Evolutionary conservation across 92 coral and sea anemone genomes (phyloP), one percentile per base, ranked within the genome.

Genomic region (Zoanthus sociatus): DNA sequence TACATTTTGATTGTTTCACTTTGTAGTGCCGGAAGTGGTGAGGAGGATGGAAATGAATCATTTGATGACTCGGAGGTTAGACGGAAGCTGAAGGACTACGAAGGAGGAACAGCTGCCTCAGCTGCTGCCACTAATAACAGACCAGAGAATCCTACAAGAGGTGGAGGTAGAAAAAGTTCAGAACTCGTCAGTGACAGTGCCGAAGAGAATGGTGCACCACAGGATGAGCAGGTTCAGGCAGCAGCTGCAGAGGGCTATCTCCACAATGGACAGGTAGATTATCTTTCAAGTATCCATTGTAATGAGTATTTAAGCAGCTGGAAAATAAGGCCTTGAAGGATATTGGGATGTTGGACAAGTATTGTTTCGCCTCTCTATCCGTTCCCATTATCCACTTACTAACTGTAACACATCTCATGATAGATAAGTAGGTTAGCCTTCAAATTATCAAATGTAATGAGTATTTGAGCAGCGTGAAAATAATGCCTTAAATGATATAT

Each of bases 31-130:
- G 95, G 99, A 6, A 97, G 98, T 72, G 99, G 95, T 16, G 98
- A 95, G 87, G 98, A 96, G 82, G 99, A 97, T 87, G 99, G 98
- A 12, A 96, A 94, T 37, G 98, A 94, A 58, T 94, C 98, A 1
- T 94, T 90, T 90, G 98, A 94, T 71, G 98, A 94, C 91, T 79
- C 90, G 12, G 92, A 94, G 26, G 92, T 95, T 44, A 88, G 93
- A 73, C 88, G 95, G 72, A 94, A 85, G 55, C 76, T 94, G 64
- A 91, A 91, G 78, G 98, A 94, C 67, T 94, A 95, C 83, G 97
- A 95, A 56, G 97, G 96, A 31, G 96, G 98, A 45, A 93, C 96
- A 13, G 99, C 96, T 13, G 95, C 94, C 15, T 92, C 93, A 1
- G 93, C 94, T 2, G 93, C 93, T 37, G 89, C 55, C 37, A 84